Base-by-base conservation (phyloP, 2,888 invertebrate species). In the Argyresthia albistria region DNA sequence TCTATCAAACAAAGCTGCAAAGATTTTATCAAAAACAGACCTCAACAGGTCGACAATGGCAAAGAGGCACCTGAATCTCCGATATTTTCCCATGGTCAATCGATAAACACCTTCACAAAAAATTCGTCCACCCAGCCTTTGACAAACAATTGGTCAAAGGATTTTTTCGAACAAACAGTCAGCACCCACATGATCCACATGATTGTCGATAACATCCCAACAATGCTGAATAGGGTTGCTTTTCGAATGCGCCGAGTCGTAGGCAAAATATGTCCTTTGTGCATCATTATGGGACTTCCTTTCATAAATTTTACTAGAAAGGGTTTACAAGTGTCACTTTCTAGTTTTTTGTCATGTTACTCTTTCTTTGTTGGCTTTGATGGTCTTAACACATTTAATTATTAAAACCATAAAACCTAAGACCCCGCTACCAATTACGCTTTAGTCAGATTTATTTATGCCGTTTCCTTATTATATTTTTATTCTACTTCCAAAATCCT, bases 51-150 rank as follows among this genome's bases (percentile, higher is more conserved):
- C 76, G 69, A 81, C 82, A 83, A 82, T 70, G 57, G 69, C 58
- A 60, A 60, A 67, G 66, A 75, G 77, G 71, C 86, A 86, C 86
- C 84, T 87, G 87, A 86, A 76, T 63, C 75, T 73, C 61, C 62
- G 65, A 84, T 80, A 86, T 86, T 86, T 86, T 87, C 87, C 86
- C 87, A 87, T 86, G 87, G 86, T 86, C 86, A 84, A 81, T 61
- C 73, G 70, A 81, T 79, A 86, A 86, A 81, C 82, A 84, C 80
- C 73, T 76, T 62, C 60, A 75, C 80, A 86, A 84, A 87, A 84
- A 83, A 80, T 69, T 64, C 65, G 69, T 59, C 66, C 72, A 73
- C 69, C 69, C 71, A 70, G 64, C 71, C 69, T 80, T 80, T 78
- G 73, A 78, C 84, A 86, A 86, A 87, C 86, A 87, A 78, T 82